Conservation (phyloP, 30 jellyfish, hydroid and myxozoan genomes). For the Aurelia sp. region DNA sequence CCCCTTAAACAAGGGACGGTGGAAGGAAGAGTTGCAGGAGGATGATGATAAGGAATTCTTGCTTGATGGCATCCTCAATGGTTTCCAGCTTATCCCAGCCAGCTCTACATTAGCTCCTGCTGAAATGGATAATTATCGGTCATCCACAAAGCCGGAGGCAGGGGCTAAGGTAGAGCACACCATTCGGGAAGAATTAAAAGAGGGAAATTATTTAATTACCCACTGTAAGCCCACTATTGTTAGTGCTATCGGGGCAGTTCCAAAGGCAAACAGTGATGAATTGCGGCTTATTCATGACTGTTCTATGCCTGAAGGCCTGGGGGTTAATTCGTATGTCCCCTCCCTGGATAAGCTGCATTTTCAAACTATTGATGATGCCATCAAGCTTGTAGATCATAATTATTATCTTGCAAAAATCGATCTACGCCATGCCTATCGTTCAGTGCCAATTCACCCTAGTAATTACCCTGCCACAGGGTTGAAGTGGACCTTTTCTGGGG, state of each 20-base stretch:
- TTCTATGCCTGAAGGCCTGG: not conserved
- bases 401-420: not conserved
- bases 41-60: slow-evolving; percentile 3
- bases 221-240: not conserved
- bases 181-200: not conserved
- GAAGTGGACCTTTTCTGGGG: too few species aligned
- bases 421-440: not conserved
- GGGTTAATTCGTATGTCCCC: slow-evolving; percentile 3
- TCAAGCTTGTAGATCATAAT: not conserved
- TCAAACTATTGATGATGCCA: slow-evolving; percentile 3
- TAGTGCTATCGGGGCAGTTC: not conserved
- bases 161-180: not conserved
- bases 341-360: not conserved
- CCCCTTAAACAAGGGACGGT: not conserved
- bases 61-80: slow-evolving; percentile 10
- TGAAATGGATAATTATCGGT: slow-evolving; percentile 5
- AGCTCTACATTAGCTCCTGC: not conserved
- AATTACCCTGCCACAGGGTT: too few species aligned
- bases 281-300: not conserved
- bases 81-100: slow-evolving; percentile 11
- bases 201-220: not conserved
- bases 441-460: not conserved
- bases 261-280: not conserved
- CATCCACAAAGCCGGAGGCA: not conserved
- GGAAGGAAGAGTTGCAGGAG: not conserved